Evolutionary conservation across 2,797 vertebrate genomes (phyloP), one percentile per base, ranked within the genome.

Genomic region (Falco concolor): DNA sequence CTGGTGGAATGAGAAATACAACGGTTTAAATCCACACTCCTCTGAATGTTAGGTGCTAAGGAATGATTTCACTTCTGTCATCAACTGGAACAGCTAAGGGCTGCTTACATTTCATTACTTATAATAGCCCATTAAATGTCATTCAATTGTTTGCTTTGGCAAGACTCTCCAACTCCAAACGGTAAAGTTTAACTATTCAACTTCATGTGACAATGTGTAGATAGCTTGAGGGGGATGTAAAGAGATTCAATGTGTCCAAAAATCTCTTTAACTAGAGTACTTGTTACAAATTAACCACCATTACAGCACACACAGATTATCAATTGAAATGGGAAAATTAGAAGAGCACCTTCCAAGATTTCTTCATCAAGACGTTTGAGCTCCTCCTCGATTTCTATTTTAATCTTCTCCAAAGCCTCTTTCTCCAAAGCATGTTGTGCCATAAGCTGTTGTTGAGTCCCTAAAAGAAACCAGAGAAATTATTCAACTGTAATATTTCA

Each of bases 291-390:
- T 93, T 94, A 94, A 95, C 91, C 57, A 76, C 73, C 67, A 61
- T 63, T 89, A 94, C 2, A 95, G 56, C 8, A 16, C 70, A 89
- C 1, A 90, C 77, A 82, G 64, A 77, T 54, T 87, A 95, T 83
- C 1, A 3, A 89, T 3, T 74, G 86, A 90, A 95, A 95, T 9
- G 14, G 52, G 68, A 93, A 93, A 92, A 94, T 32, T 72, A 64
- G 89, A 84, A 87, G 76, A 94, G 92, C 60, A 98, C 99, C 98
- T 97, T 98, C 98, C 91, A 98, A 94, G 84, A 99, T 98, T 96
- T 99, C 98, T 86, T 98, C 98, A 92, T 99, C 98, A 84, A 99
- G 98, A 79, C 24, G 97, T 93, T 98, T 98, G 89, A 99, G 97
- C 86, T 99, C 98, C 93, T 99, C 98, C 84, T 99, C 98, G n/a